Base-by-base conservation (phyloP, 2,888 invertebrate species). In the Rhogogaster chlorosoma region DNA sequence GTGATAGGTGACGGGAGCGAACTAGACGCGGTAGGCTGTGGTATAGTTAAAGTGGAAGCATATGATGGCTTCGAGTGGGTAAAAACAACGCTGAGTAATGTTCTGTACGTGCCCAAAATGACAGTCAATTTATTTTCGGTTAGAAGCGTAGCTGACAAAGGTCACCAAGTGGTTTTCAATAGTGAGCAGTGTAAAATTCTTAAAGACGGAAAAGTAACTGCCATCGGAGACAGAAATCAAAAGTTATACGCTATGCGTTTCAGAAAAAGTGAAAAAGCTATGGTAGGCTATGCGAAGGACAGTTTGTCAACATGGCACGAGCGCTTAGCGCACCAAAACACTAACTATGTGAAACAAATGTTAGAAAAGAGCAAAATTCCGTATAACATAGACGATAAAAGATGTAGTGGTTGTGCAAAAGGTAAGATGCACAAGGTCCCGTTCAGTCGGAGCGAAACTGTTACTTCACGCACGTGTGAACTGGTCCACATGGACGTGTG, bases 251-350 rank as follows among this genome's bases (percentile, higher is more conserved):
- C 45, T 5, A 85, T 84, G 83, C 36, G 64, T 3, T 64, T 64
- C 12, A 64, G 26, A 9, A 12, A 29, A 0, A 26, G 12, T 64
- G 64, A 29, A 29, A 22, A 64, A 64, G 64, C 64, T 2, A 5
- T 26, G 26, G 26, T 26, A 29, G 64, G 64, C 9, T 26, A 26
- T 12, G n/a, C 64, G 9, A 86, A 61, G 10, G 85, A 87, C 64
- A 84, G 49, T 10, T 86, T 87, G 57, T 75, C 87, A 64, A 15
- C 86, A 7, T 90, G 89, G 90, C n/a, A n/a, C n/a, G n/a, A n/a
- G n/a, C 89, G 87, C 7, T 71, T 90, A 45, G 86, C 84, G 6
- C 89, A 88, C 57, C 89, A 89, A 85, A 86, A 87, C 64, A 80
- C 87, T 36, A 53, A 22, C 2, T 87, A 89, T 26, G 87, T 89